Evolutionary conservation across 2,888 invertebrate genomes (phyloP).

Genomic region (Ophion slaviceki): DNA sequence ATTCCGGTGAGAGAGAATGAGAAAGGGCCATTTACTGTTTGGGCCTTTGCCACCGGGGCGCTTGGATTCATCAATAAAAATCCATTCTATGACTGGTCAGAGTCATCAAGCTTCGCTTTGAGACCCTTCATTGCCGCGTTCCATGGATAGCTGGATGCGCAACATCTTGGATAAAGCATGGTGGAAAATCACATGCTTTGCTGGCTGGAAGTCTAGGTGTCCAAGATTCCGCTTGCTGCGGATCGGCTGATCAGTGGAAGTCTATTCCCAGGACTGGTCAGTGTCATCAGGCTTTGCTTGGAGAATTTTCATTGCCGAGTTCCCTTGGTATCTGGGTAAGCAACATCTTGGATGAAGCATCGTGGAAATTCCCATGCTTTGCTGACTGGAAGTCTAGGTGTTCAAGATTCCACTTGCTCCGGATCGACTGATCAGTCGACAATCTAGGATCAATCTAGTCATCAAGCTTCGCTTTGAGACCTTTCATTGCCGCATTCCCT

Average conservation of each 20-base stretch:
- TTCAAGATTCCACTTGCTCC: background rate
- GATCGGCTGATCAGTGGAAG: constrained; percentile 53
- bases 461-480: constrained; percentile 45
- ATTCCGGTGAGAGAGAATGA: background rate
- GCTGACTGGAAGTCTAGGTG: background rate
- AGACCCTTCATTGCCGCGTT: constrained; percentile 16
- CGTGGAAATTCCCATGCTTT: background rate
- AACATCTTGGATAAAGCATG: background rate
- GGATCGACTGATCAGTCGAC: background rate
- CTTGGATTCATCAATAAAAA: constrained; percentile 61
- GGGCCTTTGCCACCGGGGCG: background rate
- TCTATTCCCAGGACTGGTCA: constrained; percentile 23
- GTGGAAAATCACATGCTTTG: background rate
- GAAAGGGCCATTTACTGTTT: constrained; percentile 45
- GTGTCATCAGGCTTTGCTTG: constrained; percentile 47
- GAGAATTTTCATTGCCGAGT: constrained; percentile 20
- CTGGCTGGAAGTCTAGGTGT: background rate
- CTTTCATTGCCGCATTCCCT: background rate
- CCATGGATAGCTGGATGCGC: background rate
- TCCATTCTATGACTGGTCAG: constrained; percentile 27
- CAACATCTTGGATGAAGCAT: background rate
- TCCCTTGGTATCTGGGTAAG: background rate
- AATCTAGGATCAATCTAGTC: constrained; percentile 3
- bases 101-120: constrained; percentile 50
- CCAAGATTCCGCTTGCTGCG: too few relatives aligned